Evolutionary conservation across 2,797 vertebrate species (phyloP).

Genomic region (Semaprochilodus insignis): DNA sequence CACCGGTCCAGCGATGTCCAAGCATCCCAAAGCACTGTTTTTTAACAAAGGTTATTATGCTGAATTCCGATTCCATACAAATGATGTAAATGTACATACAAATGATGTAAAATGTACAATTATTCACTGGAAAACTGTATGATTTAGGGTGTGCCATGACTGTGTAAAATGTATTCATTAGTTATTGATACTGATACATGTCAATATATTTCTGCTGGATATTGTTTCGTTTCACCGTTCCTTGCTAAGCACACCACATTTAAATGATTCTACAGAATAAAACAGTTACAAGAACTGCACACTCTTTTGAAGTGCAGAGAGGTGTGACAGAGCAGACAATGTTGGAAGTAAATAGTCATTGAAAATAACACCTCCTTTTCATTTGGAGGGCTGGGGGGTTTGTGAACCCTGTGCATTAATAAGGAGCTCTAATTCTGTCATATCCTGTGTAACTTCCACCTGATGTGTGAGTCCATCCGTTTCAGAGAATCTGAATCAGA

Average conservation of each 20-base stretch:
- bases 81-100: too few species aligned
- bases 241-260: not conserved
- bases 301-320: not conserved
- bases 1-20: too few species aligned
- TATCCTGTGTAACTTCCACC: not conserved
- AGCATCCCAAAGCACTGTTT: too few species aligned
- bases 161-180: too few species aligned
- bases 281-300: not conserved
- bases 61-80: too few species aligned
- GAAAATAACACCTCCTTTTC: not conserved
- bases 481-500: not conserved
- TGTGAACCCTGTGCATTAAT: not conserved
- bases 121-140: too few species aligned
- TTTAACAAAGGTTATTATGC: too few species aligned
- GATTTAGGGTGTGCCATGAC: too few species aligned
- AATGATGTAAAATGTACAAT: too few species aligned
- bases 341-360: not conserved
- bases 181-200: too few species aligned
- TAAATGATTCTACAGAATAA: not conserved
- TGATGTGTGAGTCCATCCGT: not conserved
- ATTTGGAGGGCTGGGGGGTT: not conserved
- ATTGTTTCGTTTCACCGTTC: not conserved
- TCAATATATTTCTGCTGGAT: too few species aligned
- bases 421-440: not conserved
- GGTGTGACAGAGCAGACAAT: not conserved